Conservation (phyloP, 2,113 vertebrate genomes). For the Nestor notabilis region DNA sequence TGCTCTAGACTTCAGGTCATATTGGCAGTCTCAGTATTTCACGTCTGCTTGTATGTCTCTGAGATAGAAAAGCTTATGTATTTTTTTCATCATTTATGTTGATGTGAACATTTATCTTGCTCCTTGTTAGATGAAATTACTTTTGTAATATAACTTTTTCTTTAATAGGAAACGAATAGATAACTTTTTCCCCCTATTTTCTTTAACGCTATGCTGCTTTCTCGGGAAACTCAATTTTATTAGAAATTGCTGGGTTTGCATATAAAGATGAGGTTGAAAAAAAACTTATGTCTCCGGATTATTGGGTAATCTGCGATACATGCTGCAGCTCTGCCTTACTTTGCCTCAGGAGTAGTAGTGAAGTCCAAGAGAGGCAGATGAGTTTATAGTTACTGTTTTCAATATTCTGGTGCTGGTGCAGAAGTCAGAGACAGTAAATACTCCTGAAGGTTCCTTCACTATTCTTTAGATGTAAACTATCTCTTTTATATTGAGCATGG, state of each 20-base stretch:
- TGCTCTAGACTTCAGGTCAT: not conserved
- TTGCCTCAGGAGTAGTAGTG: not conserved
- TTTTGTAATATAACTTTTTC: not conserved
- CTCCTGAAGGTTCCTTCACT: not conserved
- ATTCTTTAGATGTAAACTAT: not conserved
- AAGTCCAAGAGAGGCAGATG: not conserved
- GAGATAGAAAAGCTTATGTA: not conserved
- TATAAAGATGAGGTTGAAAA: not conserved
- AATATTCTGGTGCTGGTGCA: not conserved
- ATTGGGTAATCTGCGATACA: not conserved
- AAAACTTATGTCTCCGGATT: not conserved
- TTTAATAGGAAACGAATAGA: not conserved
- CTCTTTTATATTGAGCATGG: not conserved
- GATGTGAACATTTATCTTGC: not conserved
- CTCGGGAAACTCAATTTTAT: not conserved
- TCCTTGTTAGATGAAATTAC: not conserved
- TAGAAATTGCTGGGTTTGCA: not conserved
- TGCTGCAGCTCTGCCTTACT: not conserved
- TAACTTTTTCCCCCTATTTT: accelerated
- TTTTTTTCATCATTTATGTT: not conserved
- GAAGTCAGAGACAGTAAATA: not conserved
- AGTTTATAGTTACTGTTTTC: not conserved
- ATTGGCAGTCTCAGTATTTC: not conserved
- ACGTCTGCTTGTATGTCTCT: not conserved
- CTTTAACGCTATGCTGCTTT: not conserved